Conservation (phyloP, 2,888 invertebrate genomes). For the Pollenia griseotomentosa region DNA sequence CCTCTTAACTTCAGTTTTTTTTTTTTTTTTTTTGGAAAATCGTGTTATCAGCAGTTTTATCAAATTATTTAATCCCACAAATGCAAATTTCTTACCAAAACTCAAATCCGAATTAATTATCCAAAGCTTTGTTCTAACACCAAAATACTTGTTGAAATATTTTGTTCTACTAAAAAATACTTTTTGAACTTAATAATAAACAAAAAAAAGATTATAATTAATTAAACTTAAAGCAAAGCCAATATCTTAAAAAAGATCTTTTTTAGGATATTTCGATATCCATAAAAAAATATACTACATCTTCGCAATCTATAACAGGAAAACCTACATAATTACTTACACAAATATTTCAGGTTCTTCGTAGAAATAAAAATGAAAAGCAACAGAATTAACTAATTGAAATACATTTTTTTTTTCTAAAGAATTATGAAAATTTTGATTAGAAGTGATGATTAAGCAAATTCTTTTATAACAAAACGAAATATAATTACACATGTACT, state of each 20-base stretch:
- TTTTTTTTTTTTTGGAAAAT: no score
- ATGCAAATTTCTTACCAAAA: no score
- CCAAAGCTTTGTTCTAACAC: not conserved
- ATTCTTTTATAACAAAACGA: constrained; percentile 48
- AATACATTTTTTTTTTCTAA: constrained; percentile 45
- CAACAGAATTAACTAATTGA: constrained; percentile 35
- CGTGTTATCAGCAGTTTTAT: no score
- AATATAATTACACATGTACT: constrained; percentile 4
- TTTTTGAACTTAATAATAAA: not conserved
- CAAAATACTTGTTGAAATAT: no score
- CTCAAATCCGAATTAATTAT: not conserved
- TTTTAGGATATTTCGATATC: no score
- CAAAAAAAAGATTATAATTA: no score
- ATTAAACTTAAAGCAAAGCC: no score
- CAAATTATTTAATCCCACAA: no score
- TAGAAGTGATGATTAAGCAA: constrained; percentile 60
- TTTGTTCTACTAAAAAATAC: not conserved
- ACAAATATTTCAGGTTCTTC: not conserved
- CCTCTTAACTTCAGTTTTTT: no score
- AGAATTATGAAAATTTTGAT: constrained; percentile 62
- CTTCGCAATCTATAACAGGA: not conserved
- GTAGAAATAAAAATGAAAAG: constrained; percentile 7
- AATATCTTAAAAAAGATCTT: no score
- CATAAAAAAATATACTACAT: no score
- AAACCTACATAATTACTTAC: constrained; percentile 1